Evolutionary conservation across 2,797 vertebrate species (phyloP).

Genomic region (Leptatherina wallacei): DNA sequence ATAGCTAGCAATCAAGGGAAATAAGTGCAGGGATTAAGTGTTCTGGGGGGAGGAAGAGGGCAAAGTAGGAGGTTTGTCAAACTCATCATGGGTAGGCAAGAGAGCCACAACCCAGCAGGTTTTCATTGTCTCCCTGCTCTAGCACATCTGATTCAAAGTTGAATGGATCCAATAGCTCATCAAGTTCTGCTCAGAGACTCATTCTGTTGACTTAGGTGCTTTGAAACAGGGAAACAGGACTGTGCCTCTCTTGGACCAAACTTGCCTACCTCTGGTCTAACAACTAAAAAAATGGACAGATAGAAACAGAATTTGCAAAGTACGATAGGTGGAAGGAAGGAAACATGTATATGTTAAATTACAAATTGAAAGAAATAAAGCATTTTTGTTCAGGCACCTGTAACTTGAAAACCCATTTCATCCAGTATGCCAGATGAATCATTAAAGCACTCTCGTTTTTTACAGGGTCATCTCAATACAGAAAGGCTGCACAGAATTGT

Average conservation of each 20-base stretch:
- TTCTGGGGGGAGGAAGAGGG: conserved; percentile 37
- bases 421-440: conserved; percentile 3
- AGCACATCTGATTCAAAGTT: too few species aligned
- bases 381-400: conserved; percentile 22
- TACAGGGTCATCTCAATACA: conserved; percentile 4
- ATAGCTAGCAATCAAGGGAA: conserved; percentile 67
- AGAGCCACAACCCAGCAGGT: too few species aligned
- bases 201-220: too few species aligned
- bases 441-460: neutral
- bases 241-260: too few species aligned
- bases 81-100: conserved; percentile 5
- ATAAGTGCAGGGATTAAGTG: conserved; percentile 75
- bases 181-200: too few species aligned
- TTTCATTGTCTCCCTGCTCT: too few species aligned
- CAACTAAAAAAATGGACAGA: conserved; percentile 56
- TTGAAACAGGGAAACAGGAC: too few species aligned
- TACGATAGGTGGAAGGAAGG: conserved; percentile 11
- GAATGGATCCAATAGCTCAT: too few species aligned
- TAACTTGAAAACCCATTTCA: conserved; percentile 6
- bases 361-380: conserved; percentile 3
- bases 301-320: conserved; percentile 29
- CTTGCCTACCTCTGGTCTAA: too few species aligned
- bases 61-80: conserved; percentile 23
- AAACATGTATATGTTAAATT: conserved; percentile 26
- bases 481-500: conserved; percentile 13